Conservation (phyloP, 1,140 invertebrate genomes). For the Ridgeia piscesae region DNA sequence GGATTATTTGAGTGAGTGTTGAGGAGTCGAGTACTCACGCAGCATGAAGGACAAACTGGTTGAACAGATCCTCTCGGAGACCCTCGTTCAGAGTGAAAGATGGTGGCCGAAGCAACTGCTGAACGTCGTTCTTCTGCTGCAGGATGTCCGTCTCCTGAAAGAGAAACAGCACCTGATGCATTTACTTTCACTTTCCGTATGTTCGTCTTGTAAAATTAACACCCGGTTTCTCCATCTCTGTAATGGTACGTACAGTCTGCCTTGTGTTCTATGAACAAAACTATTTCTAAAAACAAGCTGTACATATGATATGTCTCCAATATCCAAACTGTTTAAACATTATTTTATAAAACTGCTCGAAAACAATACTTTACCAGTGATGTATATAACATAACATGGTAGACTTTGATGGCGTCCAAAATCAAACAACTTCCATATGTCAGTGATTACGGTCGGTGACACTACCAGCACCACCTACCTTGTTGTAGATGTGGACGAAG, state of each 20-base stretch:
- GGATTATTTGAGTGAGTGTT: neutral
- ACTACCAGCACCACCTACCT: slow-evolving; percentile 59
- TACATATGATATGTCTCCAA: too few species aligned
- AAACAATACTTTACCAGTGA: too few species aligned
- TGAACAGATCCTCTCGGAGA: slow-evolving; percentile 48
- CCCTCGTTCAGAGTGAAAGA: slow-evolving; percentile 19
- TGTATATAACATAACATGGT: too few species aligned
- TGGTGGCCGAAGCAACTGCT: slow-evolving; percentile 32
- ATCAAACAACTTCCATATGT: too few species aligned
- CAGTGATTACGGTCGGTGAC: too few species aligned
- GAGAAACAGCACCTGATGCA: neutral
- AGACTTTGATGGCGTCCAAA: too few species aligned
- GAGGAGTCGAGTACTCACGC: slow-evolving; percentile 30
- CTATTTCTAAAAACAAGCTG: neutral
- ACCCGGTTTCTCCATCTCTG: neutral
- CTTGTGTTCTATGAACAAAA: neutral
- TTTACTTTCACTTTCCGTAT: neutral
- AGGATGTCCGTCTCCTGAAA: slow-evolving; percentile 51
- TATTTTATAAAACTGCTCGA: too few species aligned
- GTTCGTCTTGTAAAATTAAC: neutral
- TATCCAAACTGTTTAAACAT: too few species aligned
- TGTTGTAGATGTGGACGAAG: slow-evolving; percentile 85
- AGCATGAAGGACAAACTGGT: slow-evolving; percentile 49
- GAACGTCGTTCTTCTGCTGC: slow-evolving; percentile 35
- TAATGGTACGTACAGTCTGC: neutral